Evolutionary conservation across 2,888 invertebrate species (phyloP).

Genomic region (Gymnoscelis rufifasciata): DNA sequence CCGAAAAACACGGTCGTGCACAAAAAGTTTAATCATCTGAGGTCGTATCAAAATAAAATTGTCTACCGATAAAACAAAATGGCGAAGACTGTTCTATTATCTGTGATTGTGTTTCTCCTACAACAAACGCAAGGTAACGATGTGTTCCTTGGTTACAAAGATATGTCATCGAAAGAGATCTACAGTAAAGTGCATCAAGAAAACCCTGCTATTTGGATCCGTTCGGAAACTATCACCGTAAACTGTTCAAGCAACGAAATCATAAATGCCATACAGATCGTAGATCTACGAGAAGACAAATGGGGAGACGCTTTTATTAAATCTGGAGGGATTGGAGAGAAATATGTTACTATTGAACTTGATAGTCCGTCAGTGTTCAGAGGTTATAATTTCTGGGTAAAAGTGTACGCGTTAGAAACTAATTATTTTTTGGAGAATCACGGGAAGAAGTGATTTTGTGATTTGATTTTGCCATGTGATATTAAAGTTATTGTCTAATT

Average conservation of each 20-base stretch:
- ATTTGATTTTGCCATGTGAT: conserved; percentile 1
- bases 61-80: conserved; percentile 12
- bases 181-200: conserved; percentile 61
- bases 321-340: conserved; percentile 57
- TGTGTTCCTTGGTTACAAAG: conserved; percentile 48
- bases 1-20: conserved; percentile 14
- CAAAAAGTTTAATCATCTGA: too few species aligned
- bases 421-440: conserved; percentile 14
- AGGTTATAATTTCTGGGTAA: conserved; percentile 61
- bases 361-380: conserved; percentile 59
- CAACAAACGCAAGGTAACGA: conserved; percentile 25
- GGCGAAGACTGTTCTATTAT: conserved; percentile 1
- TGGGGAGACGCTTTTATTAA: conserved; percentile 55
- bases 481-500: conserved; percentile 8
- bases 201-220: conserved; percentile 59
- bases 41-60: too few species aligned
- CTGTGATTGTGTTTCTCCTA: conserved; percentile 1
- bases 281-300: conserved; percentile 57
- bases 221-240: conserved; percentile 53
- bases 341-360: conserved; percentile 53
- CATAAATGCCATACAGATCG: conserved; percentile 55
- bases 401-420: conserved; percentile 44
- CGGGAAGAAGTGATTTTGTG: conserved; percentile 13
- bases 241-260: conserved; percentile 49
- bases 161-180: conserved; percentile 48